phyloP scores from a whole-genome alignment of 2,888 invertebrate species.

The Lutraria lutraria region DNA sequence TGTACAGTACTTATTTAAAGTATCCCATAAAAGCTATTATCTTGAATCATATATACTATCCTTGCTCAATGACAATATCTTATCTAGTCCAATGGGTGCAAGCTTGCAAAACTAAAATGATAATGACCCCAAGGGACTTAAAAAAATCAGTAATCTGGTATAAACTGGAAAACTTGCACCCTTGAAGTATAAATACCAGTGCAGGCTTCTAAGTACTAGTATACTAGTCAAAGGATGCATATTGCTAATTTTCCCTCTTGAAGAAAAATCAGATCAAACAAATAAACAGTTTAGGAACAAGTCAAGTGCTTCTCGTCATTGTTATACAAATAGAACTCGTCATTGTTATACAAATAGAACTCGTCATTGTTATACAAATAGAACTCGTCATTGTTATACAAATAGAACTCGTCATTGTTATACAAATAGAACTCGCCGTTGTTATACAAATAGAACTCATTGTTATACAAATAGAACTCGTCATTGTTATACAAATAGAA shows the following conservation, averaged over 20 bases:
- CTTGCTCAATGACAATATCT: too few relatives aligned
- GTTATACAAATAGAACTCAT: too few relatives aligned
- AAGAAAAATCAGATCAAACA: not conserved
- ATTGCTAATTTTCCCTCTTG: not conserved
- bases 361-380: conserved; percentile 9
- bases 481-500: too few relatives aligned
- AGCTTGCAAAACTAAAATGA: too few relatives aligned
- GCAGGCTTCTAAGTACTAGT: not conserved
- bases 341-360: conserved; percentile 6
- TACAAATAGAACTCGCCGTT: too few relatives aligned
- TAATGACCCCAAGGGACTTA: too few relatives aligned
- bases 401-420: not conserved
- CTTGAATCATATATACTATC: too few relatives aligned
- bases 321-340: not conserved
- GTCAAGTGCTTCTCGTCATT: not conserved
- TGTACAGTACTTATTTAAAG: too few relatives aligned
- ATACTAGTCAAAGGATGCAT: not conserved
- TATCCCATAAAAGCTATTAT: too few relatives aligned
- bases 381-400: not conserved
- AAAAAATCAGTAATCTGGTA: too few relatives aligned
- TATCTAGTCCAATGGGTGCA: too few relatives aligned
- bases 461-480: not conserved
- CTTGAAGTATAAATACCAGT: conserved; percentile 12
- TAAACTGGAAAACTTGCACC: too few relatives aligned
- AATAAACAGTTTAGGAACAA: not conserved